phyloP scores from a whole-genome alignment of 2,888 invertebrate genomes.

The Eubasilissa splendida region DNA sequence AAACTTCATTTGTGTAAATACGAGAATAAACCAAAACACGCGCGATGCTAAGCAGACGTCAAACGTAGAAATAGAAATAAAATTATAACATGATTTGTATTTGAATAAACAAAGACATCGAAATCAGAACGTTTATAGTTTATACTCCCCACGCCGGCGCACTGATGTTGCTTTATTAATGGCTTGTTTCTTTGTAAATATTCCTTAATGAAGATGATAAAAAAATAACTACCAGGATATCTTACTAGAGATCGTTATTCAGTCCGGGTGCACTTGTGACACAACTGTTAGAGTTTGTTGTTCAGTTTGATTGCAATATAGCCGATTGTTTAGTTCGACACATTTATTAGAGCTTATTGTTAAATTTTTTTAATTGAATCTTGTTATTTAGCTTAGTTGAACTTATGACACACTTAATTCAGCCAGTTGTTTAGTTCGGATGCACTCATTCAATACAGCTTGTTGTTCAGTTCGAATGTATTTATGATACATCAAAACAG shows the following conservation, averaged over 20 bases:
- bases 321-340: no score
- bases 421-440: no score
- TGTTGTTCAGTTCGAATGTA: no score
- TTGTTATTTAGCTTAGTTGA: no score
- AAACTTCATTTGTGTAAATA: slow-evolving; percentile 49
- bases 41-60: slow-evolving; percentile 45
- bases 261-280: no score
- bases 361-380: no score
- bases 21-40: slow-evolving; percentile 40
- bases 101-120: slow-evolving; percentile 48
- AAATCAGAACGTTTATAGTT: slow-evolving; percentile 36
- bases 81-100: slow-evolving; percentile 54
- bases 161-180: slow-evolving; percentile 33
- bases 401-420: no score
- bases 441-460: no score
- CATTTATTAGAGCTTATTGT: no score
- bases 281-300: no score
- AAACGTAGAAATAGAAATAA: slow-evolving; percentile 46
- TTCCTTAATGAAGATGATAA: slow-evolving; percentile 48
- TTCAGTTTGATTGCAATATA: no score
- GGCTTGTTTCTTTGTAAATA: slow-evolving; percentile 43
- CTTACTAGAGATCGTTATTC: background rate
- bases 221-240: slow-evolving; percentile 37
- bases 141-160: slow-evolving; percentile 34
- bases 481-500: no score